Evolutionary conservation across 1,140 invertebrate species (phyloP).

Genomic region (Sarcophaga bullata): DNA sequence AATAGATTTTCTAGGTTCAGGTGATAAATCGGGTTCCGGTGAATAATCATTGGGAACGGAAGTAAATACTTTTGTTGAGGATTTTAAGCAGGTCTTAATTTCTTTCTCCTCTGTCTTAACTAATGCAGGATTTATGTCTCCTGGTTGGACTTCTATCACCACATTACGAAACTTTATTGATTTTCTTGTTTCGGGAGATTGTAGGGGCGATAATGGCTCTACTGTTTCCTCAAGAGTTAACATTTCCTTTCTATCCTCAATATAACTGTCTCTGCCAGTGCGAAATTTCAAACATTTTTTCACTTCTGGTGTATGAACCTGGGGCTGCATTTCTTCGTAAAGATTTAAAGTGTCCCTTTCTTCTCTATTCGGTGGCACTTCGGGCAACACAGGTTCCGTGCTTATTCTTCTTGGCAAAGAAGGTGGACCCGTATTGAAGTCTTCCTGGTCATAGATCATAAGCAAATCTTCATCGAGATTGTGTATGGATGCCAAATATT

Average conservation of each 20-base stretch:
- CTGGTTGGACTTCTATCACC: conserved; percentile 7
- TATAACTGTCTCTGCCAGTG: neutral
- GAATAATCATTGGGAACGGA: neutral
- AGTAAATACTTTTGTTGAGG: neutral
- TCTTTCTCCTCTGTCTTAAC: neutral
- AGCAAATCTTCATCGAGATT: conserved; percentile 54
- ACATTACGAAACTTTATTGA: conserved; percentile 42
- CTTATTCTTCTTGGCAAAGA: conserved; percentile 44
- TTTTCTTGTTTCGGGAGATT: conserved; percentile 3
- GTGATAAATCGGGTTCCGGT: neutral
- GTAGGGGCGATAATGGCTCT: neutral
- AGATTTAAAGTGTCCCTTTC: conserved; percentile 20
- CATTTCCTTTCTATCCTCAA: neutral
- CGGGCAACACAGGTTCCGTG: conserved; percentile 36
- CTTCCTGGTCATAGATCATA: conserved; percentile 22
- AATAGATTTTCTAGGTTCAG: conserved; percentile 34
- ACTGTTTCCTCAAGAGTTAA: neutral
- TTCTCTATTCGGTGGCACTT: neutral
- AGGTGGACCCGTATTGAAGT: conserved; percentile 28
- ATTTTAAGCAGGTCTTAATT: conserved; percentile 1
- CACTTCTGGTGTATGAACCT: neutral
- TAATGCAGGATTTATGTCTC: neutral
- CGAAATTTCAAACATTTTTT: conserved; percentile 23
- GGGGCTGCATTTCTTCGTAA: conserved; percentile 31
- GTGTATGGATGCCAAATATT: conserved; percentile 68